phyloP scores from a whole-genome alignment of 1,140 invertebrate genomes.

The Achatina immaculata region DNA sequence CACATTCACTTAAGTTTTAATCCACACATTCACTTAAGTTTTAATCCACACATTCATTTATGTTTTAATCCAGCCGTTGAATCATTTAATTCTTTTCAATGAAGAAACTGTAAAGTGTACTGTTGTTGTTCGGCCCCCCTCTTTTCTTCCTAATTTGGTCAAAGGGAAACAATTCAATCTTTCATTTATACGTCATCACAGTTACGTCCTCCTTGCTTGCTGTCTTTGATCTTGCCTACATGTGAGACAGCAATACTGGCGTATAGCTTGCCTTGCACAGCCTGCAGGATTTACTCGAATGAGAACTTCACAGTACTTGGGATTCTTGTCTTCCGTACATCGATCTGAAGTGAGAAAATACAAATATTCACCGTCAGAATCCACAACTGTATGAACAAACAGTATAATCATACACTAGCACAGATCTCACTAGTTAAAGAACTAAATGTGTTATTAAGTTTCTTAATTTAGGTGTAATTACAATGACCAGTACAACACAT shows the following conservation, averaged over 20 bases:
- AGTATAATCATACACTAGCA: neutral
- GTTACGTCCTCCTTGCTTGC: neutral
- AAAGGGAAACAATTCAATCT: no score
- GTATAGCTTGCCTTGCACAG: slow-evolving; percentile 36
- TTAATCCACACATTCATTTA: no score
- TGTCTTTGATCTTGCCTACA: slow-evolving; percentile 24
- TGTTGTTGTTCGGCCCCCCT: no score
- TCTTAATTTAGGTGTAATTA: neutral
- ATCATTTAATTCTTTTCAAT: no score
- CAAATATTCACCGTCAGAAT: neutral
- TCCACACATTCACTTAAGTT: no score
- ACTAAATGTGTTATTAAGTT: neutral
- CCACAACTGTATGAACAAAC: neutral
- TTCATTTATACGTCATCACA: no score
- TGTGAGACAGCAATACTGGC: slow-evolving; percentile 48
- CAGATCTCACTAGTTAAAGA: neutral
- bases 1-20: no score
- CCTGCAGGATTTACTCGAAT: slow-evolving; percentile 45
- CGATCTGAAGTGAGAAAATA: neutral
- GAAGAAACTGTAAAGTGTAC: no score
- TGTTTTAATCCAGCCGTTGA: no score
- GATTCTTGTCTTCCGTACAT: slow-evolving; percentile 40
- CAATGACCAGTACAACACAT: no score
- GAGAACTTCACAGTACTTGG: slow-evolving; percentile 41
- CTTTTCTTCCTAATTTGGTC: no score